Conservation (phyloP, 2,888 invertebrate species). For the Margaritifera margaritifera region DNA sequence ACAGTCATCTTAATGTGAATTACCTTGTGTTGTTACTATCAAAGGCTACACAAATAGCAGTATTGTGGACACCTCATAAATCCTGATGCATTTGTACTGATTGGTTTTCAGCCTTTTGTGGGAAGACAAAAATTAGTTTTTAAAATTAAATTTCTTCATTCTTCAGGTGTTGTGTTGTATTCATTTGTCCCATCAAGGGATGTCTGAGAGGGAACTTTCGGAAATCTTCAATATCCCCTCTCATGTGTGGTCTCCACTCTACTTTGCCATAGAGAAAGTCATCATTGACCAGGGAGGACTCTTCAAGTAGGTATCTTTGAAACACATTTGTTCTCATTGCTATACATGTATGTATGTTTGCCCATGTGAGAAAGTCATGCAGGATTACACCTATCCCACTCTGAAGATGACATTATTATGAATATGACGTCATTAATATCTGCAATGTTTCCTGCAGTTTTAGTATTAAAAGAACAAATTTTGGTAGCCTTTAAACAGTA, state of each 20-base stretch:
- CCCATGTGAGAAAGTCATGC: background rate
- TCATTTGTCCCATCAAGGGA: constrained; percentile 51
- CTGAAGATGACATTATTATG: background rate
- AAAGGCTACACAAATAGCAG: no score
- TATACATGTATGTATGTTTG: background rate
- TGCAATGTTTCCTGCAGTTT: background rate
- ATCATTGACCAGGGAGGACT: constrained; percentile 52
- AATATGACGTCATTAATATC: background rate
- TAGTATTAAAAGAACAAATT: background rate
- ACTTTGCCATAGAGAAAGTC: constrained; percentile 61
- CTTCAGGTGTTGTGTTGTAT: constrained; percentile 17
- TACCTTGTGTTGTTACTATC: no score
- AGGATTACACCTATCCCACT: background rate
- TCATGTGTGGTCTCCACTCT: constrained; percentile 63
- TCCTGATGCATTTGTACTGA: no score
- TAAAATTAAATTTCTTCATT: no score
- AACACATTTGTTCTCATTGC: background rate
- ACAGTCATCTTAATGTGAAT: no score
- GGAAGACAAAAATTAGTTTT: no score
- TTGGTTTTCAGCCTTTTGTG: no score
- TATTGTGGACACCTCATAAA: no score
- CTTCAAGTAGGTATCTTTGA: constrained; percentile 33
- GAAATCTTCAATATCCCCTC: constrained; percentile 52
- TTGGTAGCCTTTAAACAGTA: no score
- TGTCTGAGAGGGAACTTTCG: constrained; percentile 58